Percentiles rank a stretch among this genome's conserved stretches.
phyloP scores from a whole-genome alignment of 2,113 vertebrate species.

The Leptobrachium leishanense region DNA sequence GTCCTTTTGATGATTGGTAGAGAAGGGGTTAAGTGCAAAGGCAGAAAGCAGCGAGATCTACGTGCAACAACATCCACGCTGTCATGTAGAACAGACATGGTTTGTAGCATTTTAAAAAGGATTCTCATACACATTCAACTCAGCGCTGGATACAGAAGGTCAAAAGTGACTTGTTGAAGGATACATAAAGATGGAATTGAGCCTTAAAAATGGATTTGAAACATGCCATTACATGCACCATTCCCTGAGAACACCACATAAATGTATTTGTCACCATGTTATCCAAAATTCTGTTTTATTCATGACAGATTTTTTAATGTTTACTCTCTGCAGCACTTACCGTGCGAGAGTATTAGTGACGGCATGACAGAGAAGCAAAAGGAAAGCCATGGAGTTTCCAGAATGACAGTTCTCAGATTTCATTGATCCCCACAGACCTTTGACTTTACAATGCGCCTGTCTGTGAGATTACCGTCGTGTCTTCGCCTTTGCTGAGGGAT shows the following conservation, averaged over 20 bases:
- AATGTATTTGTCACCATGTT: neutral
- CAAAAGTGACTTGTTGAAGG: neutral
- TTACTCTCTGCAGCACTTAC: neutral
- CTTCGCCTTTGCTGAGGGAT: neutral
- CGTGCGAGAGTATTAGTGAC: constrained; percentile 2
- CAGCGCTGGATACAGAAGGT: too few relatives aligned
- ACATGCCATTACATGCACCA: neutral
- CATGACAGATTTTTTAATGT: neutral
- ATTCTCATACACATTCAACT: too few relatives aligned
- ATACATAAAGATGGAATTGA: neutral
- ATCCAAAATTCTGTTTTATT: constrained; percentile 1
- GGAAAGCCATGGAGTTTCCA: neutral
- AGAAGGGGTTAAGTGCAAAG: too few relatives aligned
- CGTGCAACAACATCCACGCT: too few relatives aligned
- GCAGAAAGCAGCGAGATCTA: too few relatives aligned
- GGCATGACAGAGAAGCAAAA: neutral
- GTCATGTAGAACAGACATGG: too few relatives aligned
- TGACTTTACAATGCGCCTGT: neutral
- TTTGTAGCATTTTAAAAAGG: too few relatives aligned
- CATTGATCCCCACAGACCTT: constrained; percentile 7
- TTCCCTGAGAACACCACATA: neutral
- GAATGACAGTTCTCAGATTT: constrained; percentile 8
- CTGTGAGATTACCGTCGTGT: neutral
- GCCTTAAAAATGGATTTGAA: neutral
- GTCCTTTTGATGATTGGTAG: too few relatives aligned